These are phyloP conservation scores for Mamestra brassicae DNA, from an alignment of 2,888 invertebrate species.

Conservation along the genomic window DNA sequence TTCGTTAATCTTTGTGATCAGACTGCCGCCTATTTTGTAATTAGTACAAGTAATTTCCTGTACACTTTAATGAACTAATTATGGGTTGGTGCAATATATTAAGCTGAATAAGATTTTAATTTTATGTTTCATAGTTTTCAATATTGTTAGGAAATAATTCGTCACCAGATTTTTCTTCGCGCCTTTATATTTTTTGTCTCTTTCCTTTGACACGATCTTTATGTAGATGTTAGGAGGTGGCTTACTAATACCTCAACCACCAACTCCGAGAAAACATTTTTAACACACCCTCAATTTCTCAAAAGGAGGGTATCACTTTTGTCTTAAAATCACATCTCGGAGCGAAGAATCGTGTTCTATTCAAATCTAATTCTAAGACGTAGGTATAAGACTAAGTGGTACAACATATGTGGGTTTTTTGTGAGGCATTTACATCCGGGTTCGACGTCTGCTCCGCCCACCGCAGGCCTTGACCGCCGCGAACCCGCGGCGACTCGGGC, in stretches of 20 bases:
- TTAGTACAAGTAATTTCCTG: constrained; percentile 66
- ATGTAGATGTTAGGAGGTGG: not conserved
- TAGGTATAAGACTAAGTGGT: constrained; percentile 49
- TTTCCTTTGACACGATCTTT: not conserved
- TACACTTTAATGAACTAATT: constrained; percentile 59
- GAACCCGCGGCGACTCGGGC: constrained; percentile 75
- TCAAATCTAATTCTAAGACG: constrained; percentile 52
- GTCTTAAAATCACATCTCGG: constrained; percentile 23
- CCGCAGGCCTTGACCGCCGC: constrained; percentile 87
- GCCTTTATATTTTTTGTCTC: not conserved
- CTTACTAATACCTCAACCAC: constrained; percentile 3
- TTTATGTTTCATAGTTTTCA: constrained; percentile 38
- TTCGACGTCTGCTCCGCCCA: constrained; percentile 85
- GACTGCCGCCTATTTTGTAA: constrained; percentile 66
- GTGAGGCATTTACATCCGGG: constrained; percentile 82
- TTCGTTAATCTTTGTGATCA: constrained; percentile 65
- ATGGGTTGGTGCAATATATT: constrained; percentile 55
- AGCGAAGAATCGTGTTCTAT: constrained; percentile 40
- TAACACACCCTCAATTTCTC: not conserved
- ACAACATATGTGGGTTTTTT: constrained; percentile 73
- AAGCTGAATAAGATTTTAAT: constrained; percentile 48
- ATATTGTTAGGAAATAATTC: constrained; percentile 5
- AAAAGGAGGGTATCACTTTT: not conserved
- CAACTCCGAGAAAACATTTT: not conserved
- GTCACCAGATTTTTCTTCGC: not conserved